Base-by-base conservation (phyloP, 2,888 invertebrate species). In the Seira sanloemensis region DNA sequence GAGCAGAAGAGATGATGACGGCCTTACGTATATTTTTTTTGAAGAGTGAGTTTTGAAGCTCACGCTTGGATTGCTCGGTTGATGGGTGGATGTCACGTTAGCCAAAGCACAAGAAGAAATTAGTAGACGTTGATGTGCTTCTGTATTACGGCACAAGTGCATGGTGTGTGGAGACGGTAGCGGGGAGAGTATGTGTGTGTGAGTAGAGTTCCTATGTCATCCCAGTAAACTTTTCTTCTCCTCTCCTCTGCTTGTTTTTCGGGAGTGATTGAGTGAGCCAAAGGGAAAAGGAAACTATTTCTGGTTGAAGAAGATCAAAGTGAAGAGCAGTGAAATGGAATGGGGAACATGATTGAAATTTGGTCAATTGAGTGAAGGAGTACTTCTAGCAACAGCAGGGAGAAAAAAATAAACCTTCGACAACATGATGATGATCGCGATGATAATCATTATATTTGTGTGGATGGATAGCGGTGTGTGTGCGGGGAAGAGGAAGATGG, bases 301-400 rank as follows among this genome's bases (percentile, higher is more conserved):
- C 78, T 84, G 78, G 78, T 84, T 75, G 84, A 79, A 83, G 78
- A 73, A 84, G 84, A 84, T 84, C 84, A 84, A 84, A 84, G 84
- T 75, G 79, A 79, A 84, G 75, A 84, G 84, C 84, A 84, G 78
- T 75, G 79, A 84, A 79, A 84, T 78, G 84, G 84, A 84, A 84
- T 79, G 78, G 78, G 78, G 71, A 84, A 84, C 84, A 75, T 79
- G 84, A 84, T 84, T 84, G 84, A 84, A 84, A 84, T 79, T 84
- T 84, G 84, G 84, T 84, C 84, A 84, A 79, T 84, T 84, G 84
- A 84, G 84, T 84, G 84, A 84, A 27, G 69, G 65, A 24, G 46
- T n/a, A n/a, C n/a, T n/a, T n/a, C 19, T 23, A 23, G 46, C 50
- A 79, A 46, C 72, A 37, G 72, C 66, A 46, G 50, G 23, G 71